Evolutionary conservation across 2,797 vertebrate species (phyloP), one percentile per base, ranked within the genome.

Genomic region (Oreonectes daqikongensis): DNA sequence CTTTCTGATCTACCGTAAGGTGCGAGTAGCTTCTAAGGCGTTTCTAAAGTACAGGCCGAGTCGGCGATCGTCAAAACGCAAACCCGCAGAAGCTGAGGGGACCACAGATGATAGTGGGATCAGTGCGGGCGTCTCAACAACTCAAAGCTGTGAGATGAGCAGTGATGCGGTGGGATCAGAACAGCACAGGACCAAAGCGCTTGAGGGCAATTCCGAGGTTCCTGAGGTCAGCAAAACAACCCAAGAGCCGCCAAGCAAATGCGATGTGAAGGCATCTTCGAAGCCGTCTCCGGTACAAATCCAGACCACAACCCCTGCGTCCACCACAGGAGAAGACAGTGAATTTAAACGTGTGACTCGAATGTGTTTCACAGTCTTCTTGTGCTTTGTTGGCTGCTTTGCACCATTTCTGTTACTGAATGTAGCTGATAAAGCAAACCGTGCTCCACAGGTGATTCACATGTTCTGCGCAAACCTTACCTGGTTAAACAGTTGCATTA

Each of bases 401-500:
- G 92, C 88, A 0, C 95, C 95, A 1, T 97, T 96, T 85, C 48
- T 95, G 67, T 66, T 96, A 46, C 84, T 97, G 69, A 96, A 95
- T 84, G 93, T 95, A 30, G 86, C 87, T 0, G 95, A 96, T 72
- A 91, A 91, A 70, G 74, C 48, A 0, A 91, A 85, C 68, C 82
- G 52, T 0, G 93, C 94, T 5, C 95, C 95, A 0, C 93, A 87
- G n/a, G 83, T 93, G 0, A 46, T 93, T 57, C 94, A 96, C 82
- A 95, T 96, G 94, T 85, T 96, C 40, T 92, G 92, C 8, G 94
- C 94, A 53, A 96, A 97, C 85, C 90, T 96, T 72, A 96, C 94
- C 28, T 97, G 96, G 95, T 91, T 97, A 65, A 97, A 95, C 78
- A 93, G 93, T 82, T 96, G 95, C 74, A 94, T 96, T 75, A 97